phyloP scores from a whole-genome alignment of 1,140 invertebrate species.

The Calliopsis andreniformis region DNA sequence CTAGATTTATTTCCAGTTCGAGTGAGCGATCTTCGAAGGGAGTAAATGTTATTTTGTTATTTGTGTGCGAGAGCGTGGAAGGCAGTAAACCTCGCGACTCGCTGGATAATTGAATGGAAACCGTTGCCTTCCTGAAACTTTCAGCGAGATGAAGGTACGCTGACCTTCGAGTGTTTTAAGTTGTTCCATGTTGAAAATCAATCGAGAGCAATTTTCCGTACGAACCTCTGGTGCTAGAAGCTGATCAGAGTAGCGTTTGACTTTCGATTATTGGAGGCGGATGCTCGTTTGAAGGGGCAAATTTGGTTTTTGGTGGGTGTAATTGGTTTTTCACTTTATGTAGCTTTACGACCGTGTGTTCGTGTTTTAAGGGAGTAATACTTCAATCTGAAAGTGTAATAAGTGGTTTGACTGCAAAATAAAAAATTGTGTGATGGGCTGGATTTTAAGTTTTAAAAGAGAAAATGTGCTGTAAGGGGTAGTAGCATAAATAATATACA shows the following conservation, averaged over 20 bases:
- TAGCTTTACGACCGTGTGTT: too few species aligned
- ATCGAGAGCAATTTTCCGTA: constrained; percentile 8
- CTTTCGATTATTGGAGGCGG: not conserved
- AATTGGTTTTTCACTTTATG: not conserved
- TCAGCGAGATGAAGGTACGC: constrained; percentile 13
- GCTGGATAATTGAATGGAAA: constrained; percentile 57
- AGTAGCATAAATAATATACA: too few species aligned
- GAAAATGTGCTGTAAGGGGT: too few species aligned
- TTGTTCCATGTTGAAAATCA: constrained; percentile 30
- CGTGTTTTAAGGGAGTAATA: too few species aligned
- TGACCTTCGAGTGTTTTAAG: constrained; percentile 58
- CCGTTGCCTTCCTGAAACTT: constrained; percentile 45
- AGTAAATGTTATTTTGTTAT: not conserved
- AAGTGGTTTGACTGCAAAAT: too few species aligned
- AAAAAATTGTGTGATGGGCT: too few species aligned
- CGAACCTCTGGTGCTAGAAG: not conserved
- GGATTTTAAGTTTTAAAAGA: too few species aligned
- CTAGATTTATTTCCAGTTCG: constrained; percentile 77
- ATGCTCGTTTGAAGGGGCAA: not conserved
- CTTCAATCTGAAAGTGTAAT: too few species aligned
- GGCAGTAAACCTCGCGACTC: constrained; percentile 36
- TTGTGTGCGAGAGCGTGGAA: not conserved
- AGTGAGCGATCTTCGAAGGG: constrained; percentile 29
- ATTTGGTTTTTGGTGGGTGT: not conserved
- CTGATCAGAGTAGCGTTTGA: not conserved